Percentiles rank a stretch among this genome's conserved stretches.
Conservation (phyloP, 2,888 invertebrate genomes). For the Diaphora mendica region DNA sequence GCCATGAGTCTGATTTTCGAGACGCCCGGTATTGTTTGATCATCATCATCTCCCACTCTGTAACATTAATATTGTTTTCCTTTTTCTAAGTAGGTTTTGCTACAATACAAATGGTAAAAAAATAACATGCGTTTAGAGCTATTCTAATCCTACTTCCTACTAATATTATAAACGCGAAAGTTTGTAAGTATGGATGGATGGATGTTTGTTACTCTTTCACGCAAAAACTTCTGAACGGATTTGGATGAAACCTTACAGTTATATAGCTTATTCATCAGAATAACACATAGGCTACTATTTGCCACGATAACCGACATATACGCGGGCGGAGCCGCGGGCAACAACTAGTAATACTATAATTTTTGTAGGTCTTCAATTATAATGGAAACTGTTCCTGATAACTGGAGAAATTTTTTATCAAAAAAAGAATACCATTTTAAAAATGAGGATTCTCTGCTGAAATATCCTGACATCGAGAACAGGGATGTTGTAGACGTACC, state of each 20-base stretch:
- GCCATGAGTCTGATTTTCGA: too few species aligned
- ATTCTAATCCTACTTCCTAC: too few species aligned
- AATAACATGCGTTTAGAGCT: background rate
- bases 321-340: too few species aligned
- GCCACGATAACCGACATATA: too few species aligned
- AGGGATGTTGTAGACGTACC: slow-evolving; percentile 65
- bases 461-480: slow-evolving; percentile 7
- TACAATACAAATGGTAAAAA: background rate
- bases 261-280: too few species aligned
- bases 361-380: slow-evolving; percentile 31
- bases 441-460: background rate
- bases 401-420: slow-evolving; percentile 14
- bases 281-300: too few species aligned
- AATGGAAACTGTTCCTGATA: slow-evolving; percentile 11
- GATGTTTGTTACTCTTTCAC: too few species aligned
- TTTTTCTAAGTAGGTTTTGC: background rate
- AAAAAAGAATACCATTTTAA: slow-evolving; percentile 12
- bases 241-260: too few species aligned
- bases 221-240: too few species aligned
- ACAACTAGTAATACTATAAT: too few species aligned
- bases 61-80: background rate
- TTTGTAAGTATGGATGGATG: too few species aligned
- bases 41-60: background rate
- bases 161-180: too few species aligned
- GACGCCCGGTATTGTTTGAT: background rate